Percentiles rank a stretch among this genome's conserved stretches.
phyloP scores from a whole-genome alignment of 2,888 invertebrate species.

The Dascillus cervinus region DNA sequence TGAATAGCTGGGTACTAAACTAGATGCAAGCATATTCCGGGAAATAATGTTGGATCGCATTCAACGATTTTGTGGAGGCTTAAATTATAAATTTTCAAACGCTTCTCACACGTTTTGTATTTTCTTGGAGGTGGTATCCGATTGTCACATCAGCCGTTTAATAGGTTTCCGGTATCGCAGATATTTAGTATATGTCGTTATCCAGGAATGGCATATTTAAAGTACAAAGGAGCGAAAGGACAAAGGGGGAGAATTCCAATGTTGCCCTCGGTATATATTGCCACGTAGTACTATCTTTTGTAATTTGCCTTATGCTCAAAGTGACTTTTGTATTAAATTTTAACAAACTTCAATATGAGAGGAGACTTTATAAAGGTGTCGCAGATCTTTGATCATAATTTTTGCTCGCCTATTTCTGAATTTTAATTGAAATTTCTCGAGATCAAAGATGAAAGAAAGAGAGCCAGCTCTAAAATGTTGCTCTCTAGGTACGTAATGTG shows the following conservation, averaged over 20 bases:
- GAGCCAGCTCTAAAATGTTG: background rate
- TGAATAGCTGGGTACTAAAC: too few relatives aligned
- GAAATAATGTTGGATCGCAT: too few relatives aligned
- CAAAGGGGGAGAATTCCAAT: constrained; percentile 20
- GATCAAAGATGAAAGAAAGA: constrained; percentile 15
- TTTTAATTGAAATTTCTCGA: constrained; percentile 23
- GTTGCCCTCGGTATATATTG: constrained; percentile 17
- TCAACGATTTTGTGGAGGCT: too few relatives aligned
- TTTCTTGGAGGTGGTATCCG: too few relatives aligned
- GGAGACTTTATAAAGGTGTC: constrained; percentile 20
- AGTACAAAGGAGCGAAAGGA: constrained; percentile 20
- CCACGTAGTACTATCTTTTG: constrained; percentile 10
- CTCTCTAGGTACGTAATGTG: background rate
- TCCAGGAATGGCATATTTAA: too few relatives aligned
- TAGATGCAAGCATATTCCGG: too few relatives aligned
- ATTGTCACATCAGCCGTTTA: too few relatives aligned
- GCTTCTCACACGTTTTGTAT: too few relatives aligned
- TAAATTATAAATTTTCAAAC: too few relatives aligned
- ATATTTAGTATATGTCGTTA: too few relatives aligned
- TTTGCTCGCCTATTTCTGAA: constrained; percentile 18
- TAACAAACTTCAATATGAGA: constrained; percentile 21
- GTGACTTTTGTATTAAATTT: constrained; percentile 23
- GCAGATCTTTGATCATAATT: constrained; percentile 20
- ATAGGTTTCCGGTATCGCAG: too few relatives aligned
- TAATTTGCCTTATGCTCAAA: constrained; percentile 21